Conservation (phyloP, 2,888 invertebrate genomes). For the Hoplodrina ambigua region DNA sequence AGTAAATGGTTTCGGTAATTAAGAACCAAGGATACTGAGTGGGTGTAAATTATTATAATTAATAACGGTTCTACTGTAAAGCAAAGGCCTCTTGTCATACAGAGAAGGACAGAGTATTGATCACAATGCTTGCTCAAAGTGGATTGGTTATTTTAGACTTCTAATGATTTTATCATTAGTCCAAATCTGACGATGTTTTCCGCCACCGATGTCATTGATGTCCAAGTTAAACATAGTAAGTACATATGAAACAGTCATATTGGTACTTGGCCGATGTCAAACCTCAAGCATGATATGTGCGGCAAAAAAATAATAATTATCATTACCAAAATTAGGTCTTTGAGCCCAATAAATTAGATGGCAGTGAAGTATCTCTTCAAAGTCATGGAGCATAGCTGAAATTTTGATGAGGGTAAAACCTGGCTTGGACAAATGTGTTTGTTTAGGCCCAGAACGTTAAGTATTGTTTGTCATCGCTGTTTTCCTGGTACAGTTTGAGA, state of each 20-base stretch:
- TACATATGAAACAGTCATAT: too few species aligned
- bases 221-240: too few species aligned
- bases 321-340: conserved; percentile 28
- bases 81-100: too few species aligned
- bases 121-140: too few species aligned
- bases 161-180: too few species aligned
- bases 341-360: conserved; percentile 46
- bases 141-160: too few species aligned
- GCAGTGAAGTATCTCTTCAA: conserved; percentile 39
- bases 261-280: neutral
- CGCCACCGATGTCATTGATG: too few species aligned
- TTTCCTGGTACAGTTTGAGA: conserved; percentile 43
- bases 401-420: conserved; percentile 58
- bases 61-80: too few species aligned
- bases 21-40: neutral
- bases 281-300: neutral
- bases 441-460: conserved; percentile 58
- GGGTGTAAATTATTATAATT: too few species aligned
- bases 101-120: too few species aligned
- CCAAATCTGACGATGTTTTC: too few species aligned
- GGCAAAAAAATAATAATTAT: neutral
- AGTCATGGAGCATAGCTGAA: conserved; percentile 43
- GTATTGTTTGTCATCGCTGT: conserved; percentile 61
- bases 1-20: neutral
- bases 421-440: conserved; percentile 63